Percentiles rank a stretch among this genome's conserved stretches.
These are phyloP conservation scores for Leucosticte australis DNA, from an alignment of 2,113 vertebrate genomes.

Conservation along the genomic window DNA sequence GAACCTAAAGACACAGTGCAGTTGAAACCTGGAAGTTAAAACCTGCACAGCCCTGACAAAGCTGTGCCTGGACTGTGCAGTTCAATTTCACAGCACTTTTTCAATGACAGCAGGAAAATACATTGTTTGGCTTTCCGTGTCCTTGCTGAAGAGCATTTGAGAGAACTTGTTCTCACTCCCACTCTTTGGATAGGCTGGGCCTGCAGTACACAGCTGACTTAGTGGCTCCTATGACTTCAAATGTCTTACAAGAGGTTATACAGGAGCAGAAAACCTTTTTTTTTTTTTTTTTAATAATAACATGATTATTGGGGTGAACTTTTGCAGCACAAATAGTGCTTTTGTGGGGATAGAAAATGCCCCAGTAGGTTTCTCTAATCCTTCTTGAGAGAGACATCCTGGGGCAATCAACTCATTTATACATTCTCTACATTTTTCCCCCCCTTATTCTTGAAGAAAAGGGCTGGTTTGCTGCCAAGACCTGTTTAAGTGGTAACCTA, in stretches of 20 bases:
- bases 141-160: background rate
- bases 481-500: constrained; percentile 63
- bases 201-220: background rate
- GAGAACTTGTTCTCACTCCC: background rate
- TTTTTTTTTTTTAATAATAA: background rate
- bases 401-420: constrained; percentile 63
- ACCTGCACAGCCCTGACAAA: background rate
- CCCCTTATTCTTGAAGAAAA: background rate
- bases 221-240: background rate
- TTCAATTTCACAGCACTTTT: background rate
- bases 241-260: constrained; percentile 6
- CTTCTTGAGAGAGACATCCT: constrained; percentile 70
- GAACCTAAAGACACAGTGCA: background rate
- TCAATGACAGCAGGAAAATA: background rate
- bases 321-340: constrained; percentile 46
- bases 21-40: background rate
- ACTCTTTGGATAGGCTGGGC: background rate
- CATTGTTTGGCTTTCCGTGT: background rate
- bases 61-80: background rate
- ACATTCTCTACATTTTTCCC: constrained; percentile 56
- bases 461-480: constrained; percentile 63
- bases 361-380: constrained; percentile 60
- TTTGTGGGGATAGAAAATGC: constrained; percentile 57
- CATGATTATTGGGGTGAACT: constrained; percentile 21
- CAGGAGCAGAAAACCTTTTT: constrained; percentile 7